Evolutionary conservation across 2,888 invertebrate genomes (phyloP).

Genomic region (Xestoiulus laeticollis): DNA sequence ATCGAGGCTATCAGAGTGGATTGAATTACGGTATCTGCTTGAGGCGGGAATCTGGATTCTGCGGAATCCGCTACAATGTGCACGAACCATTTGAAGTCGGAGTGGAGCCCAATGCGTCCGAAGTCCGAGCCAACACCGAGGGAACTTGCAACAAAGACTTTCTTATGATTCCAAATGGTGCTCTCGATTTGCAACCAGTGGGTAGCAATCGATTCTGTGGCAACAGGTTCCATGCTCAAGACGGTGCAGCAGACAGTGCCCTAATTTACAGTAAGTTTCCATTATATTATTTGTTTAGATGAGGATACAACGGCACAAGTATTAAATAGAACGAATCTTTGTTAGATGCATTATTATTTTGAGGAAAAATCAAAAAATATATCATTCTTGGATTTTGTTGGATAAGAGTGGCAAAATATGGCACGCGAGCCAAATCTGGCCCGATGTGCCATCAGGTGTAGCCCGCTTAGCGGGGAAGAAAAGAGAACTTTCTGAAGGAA

Average conservation of each 20-base stretch:
- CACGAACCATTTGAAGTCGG: constrained; percentile 55
- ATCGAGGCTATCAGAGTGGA: constrained; percentile 56
- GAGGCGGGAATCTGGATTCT: constrained; percentile 58
- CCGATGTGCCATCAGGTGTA: too few species aligned
- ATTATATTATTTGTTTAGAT: not conserved
- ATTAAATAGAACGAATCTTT: too few species aligned
- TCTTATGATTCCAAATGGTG: constrained; percentile 56
- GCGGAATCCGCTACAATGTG: constrained; percentile 56
- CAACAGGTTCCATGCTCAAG: constrained; percentile 54
- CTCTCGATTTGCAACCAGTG: constrained; percentile 55
- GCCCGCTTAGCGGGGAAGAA: too few species aligned
- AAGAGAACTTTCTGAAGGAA: not conserved
- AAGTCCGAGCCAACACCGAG: constrained; percentile 53
- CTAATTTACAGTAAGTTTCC: constrained; percentile 55
- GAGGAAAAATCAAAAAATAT: too few species aligned
- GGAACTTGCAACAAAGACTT: constrained; percentile 54
- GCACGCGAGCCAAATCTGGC: too few species aligned
- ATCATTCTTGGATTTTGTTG: too few species aligned
- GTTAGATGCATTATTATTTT: too few species aligned
- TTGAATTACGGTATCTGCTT: constrained; percentile 59
- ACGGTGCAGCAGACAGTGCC: constrained; percentile 52
- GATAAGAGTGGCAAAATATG: too few species aligned
- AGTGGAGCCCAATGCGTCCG: constrained; percentile 52
- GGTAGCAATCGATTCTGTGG: constrained; percentile 56
- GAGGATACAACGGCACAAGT: too few species aligned